Conservation (phyloP, 2,797 vertebrate species). For the Harpagifer antarcticus region DNA sequence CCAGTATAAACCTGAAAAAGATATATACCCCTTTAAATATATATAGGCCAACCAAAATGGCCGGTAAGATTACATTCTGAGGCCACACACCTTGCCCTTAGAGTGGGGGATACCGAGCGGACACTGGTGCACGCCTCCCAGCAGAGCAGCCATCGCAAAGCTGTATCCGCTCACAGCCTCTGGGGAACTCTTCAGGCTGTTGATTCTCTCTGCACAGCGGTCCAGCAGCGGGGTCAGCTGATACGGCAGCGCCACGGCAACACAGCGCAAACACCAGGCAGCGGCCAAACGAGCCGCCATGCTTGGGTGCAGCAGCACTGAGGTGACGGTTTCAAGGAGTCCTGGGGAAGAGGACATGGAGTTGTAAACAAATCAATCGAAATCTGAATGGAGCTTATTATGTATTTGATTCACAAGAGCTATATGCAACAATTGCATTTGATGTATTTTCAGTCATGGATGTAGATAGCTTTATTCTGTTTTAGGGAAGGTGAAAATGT, state of each 20-base stretch:
- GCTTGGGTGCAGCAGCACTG: constrained; percentile 97
- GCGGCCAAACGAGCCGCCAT: constrained; percentile 97
- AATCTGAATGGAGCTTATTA: not conserved
- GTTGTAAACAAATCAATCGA: not conserved
- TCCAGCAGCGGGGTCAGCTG: constrained; percentile 96
- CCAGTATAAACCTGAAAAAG: too few relatives aligned
- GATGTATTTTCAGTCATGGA: not conserved
- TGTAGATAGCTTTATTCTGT: not conserved
- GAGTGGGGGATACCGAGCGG: constrained; percentile 96
- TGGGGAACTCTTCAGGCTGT: constrained; percentile 96
- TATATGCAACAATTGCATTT: not conserved
- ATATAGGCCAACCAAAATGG: not conserved
- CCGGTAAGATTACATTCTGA: not conserved
- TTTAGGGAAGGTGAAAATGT: not conserved
- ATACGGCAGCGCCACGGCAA: constrained; percentile 95
- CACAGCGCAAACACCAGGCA: constrained; percentile 96
- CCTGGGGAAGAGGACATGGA: constrained; percentile 76
- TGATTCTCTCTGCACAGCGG: constrained; percentile 95
- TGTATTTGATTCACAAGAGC: not conserved
- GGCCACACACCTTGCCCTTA: constrained; percentile 93
- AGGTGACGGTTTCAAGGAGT: constrained; percentile 95
- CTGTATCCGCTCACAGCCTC: constrained; percentile 99
- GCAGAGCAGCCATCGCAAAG: constrained; percentile 96
- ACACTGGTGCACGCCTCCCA: constrained; percentile 97
- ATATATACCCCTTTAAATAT: not conserved